phyloP scores from a whole-genome alignment of 2,113 vertebrate genomes.

The Meleagris gallopavo region DNA sequence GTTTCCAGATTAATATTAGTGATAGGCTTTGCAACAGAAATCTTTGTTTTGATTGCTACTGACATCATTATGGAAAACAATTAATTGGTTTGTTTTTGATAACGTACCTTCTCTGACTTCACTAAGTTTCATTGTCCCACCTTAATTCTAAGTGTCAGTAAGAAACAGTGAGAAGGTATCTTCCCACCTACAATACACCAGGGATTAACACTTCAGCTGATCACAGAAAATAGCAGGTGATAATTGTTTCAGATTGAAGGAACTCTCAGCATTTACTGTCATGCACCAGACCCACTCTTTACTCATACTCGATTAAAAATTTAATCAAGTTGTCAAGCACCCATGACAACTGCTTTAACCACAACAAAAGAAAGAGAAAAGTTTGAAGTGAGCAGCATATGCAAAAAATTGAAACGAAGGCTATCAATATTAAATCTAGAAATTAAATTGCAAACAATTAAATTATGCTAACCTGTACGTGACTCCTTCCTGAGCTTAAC shows the following conservation, averaged over 20 bases:
- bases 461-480: conserved; percentile 78
- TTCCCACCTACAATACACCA: not conserved
- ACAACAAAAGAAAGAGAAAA: conserved; percentile 53
- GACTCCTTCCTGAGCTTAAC: conserved; percentile 79
- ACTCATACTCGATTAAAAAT: conserved; percentile 65
- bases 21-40: not conserved
- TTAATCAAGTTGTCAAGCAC: conserved; percentile 66
- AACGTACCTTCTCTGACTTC: not conserved
- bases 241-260: conserved; percentile 57
- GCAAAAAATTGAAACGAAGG: conserved; percentile 23
- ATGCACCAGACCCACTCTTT: conserved; percentile 31
- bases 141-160: conserved; percentile 40
- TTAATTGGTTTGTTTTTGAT: conserved; percentile 3
- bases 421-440: conserved; percentile 61
- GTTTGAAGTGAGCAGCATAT: conserved; percentile 42
- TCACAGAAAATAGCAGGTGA: conserved; percentile 3
- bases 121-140: conserved; percentile 47
- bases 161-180: conserved; percentile 16
- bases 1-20: not conserved
- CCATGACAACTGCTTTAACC: conserved; percentile 50
- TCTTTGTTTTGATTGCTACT: not conserved
- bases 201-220: conserved; percentile 43
- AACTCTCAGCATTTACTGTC: conserved; percentile 43
- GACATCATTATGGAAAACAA: not conserved
- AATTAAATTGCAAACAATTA: conserved; percentile 64